phyloP scores from a whole-genome alignment of 1,140 invertebrate species.

The Thrips palmi region DNA sequence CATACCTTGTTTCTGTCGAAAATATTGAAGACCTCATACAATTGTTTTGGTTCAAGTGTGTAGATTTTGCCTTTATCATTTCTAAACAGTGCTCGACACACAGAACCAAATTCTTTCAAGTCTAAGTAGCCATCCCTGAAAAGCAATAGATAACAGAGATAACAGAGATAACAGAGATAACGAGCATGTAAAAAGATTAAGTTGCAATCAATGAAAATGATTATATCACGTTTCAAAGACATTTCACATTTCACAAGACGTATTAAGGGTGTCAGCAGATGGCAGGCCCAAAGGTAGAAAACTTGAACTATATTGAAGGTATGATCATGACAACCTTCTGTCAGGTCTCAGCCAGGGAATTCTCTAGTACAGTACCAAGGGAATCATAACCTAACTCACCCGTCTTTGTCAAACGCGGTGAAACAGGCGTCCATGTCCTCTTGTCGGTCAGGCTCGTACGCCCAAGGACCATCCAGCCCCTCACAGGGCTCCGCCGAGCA shows the following conservation, averaged over 20 bases:
- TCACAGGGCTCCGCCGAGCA: too few species aligned
- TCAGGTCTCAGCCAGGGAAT: constrained; percentile 5
- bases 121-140: constrained; percentile 58
- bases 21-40: constrained; percentile 57
- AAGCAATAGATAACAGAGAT: constrained; percentile 14
- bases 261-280: neutral
- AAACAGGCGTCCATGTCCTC: constrained; percentile 68
- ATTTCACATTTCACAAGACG: constrained; percentile 2
- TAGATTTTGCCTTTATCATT: constrained; percentile 75
- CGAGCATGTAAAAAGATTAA: neutral
- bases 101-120: constrained; percentile 54
- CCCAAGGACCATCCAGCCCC: too few species aligned
- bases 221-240: constrained; percentile 1
- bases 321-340: constrained; percentile 1
- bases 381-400: constrained; percentile 20
- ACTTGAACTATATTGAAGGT: too few species aligned
- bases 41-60: constrained; percentile 44
- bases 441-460: too few species aligned
- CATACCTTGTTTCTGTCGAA: too few species aligned
- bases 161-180: constrained; percentile 1
- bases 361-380: constrained; percentile 2
- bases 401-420: constrained; percentile 69
- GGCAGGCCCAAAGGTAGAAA: neutral
- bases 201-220: constrained; percentile 3
- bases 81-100: constrained; percentile 68